Percentiles rank a stretch among this genome's conserved stretches.
Conservation (phyloP, 2,113 vertebrate species). For the Aplodontia rufa region DNA sequence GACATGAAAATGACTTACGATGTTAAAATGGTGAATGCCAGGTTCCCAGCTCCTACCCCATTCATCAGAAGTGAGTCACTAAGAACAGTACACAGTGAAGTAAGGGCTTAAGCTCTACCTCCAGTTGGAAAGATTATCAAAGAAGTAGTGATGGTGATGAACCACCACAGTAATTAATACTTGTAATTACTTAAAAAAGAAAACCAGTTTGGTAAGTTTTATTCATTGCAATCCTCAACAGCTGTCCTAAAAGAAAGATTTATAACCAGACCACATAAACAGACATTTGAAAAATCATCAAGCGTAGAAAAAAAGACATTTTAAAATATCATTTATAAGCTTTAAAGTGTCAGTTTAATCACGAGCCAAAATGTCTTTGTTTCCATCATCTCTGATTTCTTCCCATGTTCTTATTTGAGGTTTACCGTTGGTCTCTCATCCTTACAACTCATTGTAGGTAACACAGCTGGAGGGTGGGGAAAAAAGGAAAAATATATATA, state of each 20-base stretch:
- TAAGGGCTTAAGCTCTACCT: neutral
- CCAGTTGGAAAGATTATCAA: neutral
- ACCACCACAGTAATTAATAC: neutral
- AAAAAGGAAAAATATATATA: neutral
- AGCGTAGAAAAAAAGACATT: neutral
- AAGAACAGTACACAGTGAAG: neutral
- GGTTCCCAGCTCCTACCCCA: neutral
- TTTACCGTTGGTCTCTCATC: neutral
- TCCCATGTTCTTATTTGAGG: neutral
- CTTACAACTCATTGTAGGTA: neutral
- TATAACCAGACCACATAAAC: neutral
- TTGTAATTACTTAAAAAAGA: neutral
- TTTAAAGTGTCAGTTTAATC: neutral
- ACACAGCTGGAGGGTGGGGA: neutral
- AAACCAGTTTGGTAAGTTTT: neutral
- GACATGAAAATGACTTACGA: neutral
- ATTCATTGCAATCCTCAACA: neutral
- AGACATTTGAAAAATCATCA: neutral
- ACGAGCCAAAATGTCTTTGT: neutral
- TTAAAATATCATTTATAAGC: neutral
- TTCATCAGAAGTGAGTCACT: neutral
- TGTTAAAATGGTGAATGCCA: no score
- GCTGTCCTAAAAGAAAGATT: neutral
- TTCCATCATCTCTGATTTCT: neutral
- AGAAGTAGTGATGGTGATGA: neutral